phyloP scores from a whole-genome alignment of 1,140 invertebrate species.

The Babylonia areolata region DNA sequence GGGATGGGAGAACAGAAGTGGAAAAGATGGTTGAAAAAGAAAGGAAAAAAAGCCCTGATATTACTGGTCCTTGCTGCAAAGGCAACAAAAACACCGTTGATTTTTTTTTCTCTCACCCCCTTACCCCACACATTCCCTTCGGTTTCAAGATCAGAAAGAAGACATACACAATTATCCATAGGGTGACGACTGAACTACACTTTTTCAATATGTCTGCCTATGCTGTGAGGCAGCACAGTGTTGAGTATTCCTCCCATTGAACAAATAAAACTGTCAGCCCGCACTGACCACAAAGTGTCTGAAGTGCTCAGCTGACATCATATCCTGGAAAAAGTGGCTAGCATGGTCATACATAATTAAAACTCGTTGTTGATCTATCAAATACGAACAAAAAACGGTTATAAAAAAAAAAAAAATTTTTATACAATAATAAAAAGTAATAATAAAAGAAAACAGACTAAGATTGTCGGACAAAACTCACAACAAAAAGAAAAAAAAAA shows the following conservation, averaged over 20 bases:
- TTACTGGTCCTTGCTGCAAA: constrained; percentile 25
- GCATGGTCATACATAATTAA: neutral
- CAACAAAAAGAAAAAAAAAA: constrained; percentile 11
- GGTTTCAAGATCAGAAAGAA: too few species aligned
- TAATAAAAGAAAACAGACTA: constrained; percentile 31
- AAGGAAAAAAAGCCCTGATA: constrained; percentile 18
- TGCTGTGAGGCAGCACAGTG: neutral
- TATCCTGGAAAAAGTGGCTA: neutral
- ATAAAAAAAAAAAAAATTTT: constrained; percentile 18
- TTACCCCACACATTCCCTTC: too few species aligned
- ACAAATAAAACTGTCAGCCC: too few species aligned
- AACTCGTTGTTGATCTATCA: constrained; percentile 23
- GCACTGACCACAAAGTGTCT: neutral
- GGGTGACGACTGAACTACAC: too few species aligned
- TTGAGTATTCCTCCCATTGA: neutral
- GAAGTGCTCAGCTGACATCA: neutral
- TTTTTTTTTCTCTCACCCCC: neutral
- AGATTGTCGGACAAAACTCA: neutral
- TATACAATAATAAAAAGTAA: constrained; percentile 35
- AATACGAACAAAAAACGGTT: constrained; percentile 9
- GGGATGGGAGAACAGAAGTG: neutral
- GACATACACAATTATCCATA: too few species aligned
- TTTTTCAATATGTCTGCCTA: too few species aligned
- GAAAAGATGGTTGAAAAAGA: neutral
- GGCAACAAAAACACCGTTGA: neutral